Evolutionary conservation across 2,113 vertebrate genomes (phyloP), one percentile per base, ranked within the genome.

Genomic region (Cephalopterus ornatus): DNA sequence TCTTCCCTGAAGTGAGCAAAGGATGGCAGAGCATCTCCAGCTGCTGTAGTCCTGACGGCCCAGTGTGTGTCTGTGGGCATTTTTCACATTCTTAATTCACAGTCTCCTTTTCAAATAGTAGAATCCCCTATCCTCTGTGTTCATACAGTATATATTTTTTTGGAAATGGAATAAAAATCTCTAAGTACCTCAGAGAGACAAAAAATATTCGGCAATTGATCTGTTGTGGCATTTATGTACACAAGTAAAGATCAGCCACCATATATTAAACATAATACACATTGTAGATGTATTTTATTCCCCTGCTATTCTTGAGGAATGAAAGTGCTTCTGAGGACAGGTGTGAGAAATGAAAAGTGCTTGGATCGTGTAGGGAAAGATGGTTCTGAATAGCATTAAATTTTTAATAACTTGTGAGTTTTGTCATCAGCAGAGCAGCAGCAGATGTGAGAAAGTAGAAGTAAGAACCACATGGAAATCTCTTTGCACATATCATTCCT

Each of bases 351-450:
- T 90, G 50, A 91, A 77, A 94, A 92, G 44, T 74, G 41, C n/a
- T 89, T 82, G 39, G 53, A 76, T 71, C 67, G 14, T 65, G 20
- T 37, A 75, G 62, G 44, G 33, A 94, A 93, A 92, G 75, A 87
- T 94, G 53, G 42, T 67, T 94, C 62, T 82, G 73, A 95, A 97
- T 92, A 93, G 85, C 7, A 32, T 83, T 95, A 91, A 49, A 89
- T 89, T 97, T 94, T 96, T 96, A 96, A 95, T 96, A 95, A 94
- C 89, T 95, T 93, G 88, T 8, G 27, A 87, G 79, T 91, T 97
- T 61, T 92, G 55, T 91, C 92, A 89, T 92, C 88, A 95, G 63
- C 62, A 53, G 76, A 97, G 87, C 59, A 92, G 87, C 87, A 92
- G 83, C 68, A 89, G 59, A 91, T 78, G 44, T 70, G 53, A 89